Conservation (phyloP, 2,888 invertebrate species). For the Drosophila testacea region DNA sequence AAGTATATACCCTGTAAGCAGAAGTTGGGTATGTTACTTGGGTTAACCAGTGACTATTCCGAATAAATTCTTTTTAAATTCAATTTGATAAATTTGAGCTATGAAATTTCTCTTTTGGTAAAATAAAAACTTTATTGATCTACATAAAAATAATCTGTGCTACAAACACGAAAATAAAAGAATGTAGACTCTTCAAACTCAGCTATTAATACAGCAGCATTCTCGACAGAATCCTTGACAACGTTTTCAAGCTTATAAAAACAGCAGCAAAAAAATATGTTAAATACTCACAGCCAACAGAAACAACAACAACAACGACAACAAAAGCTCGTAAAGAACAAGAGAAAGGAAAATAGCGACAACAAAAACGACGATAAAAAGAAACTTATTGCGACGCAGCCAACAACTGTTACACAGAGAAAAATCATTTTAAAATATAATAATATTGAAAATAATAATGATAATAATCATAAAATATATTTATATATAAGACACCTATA, state of each 20-base stretch:
- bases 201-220: constrained; percentile 19
- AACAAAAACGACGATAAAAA: constrained; percentile 6
- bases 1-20: constrained; percentile 31
- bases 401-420: constrained; percentile 20
- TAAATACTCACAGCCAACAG: constrained; percentile 48
- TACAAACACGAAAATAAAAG: not conserved
- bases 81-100: too few species aligned
- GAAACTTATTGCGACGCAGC: constrained; percentile 58
- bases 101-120: too few species aligned
- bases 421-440: too few species aligned
- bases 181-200: constrained; percentile 12
- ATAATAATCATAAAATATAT: too few species aligned
- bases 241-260: constrained; percentile 42
- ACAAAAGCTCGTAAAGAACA: constrained; percentile 34
- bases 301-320: constrained; percentile 33
- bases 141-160: not conserved
- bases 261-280: constrained; percentile 48
- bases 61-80: too few species aligned
- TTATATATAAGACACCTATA: too few species aligned
- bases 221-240: constrained; percentile 49
- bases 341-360: constrained; percentile 28
- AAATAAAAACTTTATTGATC: not conserved
- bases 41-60: too few species aligned
- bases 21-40: not conserved
- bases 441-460: too few species aligned